Base-by-base conservation (phyloP, 1,140 invertebrate genomes). In the Euwallacea similis region DNA sequence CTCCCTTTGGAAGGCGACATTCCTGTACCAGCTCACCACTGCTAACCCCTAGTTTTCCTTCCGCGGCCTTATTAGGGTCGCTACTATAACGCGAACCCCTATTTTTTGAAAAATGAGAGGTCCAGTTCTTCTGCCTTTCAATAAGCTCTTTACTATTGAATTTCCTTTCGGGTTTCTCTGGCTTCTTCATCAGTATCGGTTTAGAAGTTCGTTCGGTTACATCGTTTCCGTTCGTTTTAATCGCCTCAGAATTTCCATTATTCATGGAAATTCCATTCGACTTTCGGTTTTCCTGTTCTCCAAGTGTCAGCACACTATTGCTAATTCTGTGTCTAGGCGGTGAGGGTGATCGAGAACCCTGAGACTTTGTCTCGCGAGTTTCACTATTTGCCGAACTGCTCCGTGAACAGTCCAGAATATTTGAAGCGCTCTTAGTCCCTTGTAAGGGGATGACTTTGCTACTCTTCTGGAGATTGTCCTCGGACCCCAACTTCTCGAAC, bases 111-210 rank as follows among this genome's bases (percentile, higher is more conserved):
- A 95, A 95, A 81, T 95, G 93, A 55, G 91, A 91, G 3, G 93
- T 94, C 93, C 93, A 95, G 81, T 95, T 95, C 77, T 90, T 89
- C 76, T 94, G 93, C 76, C 94, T 94, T 80, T 95, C 93, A 50
- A 95, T 94, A 10, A 95, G 82, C 80, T 95, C 93, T 64, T 92
- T 89, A 7, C 88, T 90, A 76, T 93, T 94, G 69, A 94, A 88
- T 75, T 92, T 89, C 42, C 91, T 84, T 79, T 93, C 91, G 1
- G 91, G 91, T 81, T 93, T 93, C 72, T 93, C 91, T 0, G 91
- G 90, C 71, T 86, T 80, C 55, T 77, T 77, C 76, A 79, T 74
- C 42, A 79, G 21, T 13, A 58, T 54, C 66, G 86, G 84, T 83
- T 88, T 84, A 4, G 21, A 33, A 75, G 66, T 73, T 67, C 71